A percentile compares a stretch with the other conserved stretches of the same genome.
These are phyloP conservation scores for Sinelater perroti DNA, from an alignment of 2,888 invertebrate genomes.

Conservation along the genomic window DNA sequence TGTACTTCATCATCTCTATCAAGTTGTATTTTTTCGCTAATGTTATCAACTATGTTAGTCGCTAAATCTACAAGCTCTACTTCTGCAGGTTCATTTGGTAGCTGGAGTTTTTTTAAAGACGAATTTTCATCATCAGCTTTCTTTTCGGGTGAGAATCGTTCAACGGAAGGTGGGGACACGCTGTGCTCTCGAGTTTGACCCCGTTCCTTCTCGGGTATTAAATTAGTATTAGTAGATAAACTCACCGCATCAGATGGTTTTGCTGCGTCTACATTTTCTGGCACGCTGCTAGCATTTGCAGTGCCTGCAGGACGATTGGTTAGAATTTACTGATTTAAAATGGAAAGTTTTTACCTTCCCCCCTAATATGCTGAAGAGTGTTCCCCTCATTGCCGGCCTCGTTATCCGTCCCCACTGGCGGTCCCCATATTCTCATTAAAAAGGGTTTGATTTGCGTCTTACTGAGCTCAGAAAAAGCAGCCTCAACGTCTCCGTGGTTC, in stretches of 20 bases:
- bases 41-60: neutral
- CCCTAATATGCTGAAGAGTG: conserved; percentile 50
- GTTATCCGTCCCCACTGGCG: conserved; percentile 75
- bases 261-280: conserved; percentile 32
- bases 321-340: neutral
- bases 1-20: conserved; percentile 7
- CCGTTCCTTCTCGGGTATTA: conserved; percentile 24
- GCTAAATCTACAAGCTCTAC: conserved; percentile 8
- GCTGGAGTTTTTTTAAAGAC: conserved; percentile 27
- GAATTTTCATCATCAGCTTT: conserved; percentile 6
- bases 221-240: conserved; percentile 44
- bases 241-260: conserved; percentile 58
- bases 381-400: conserved; percentile 64
- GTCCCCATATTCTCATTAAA: conserved; percentile 82
- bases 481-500: conserved; percentile 76
- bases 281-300: conserved; percentile 2
- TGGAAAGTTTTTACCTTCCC: conserved; percentile 53
- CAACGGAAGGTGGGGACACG: neutral
- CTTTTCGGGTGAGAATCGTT: neutral
- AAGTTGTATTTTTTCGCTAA: too few species aligned
- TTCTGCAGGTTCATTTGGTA: conserved; percentile 20
- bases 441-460: conserved; percentile 81
- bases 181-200: neutral
- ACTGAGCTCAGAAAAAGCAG: conserved; percentile 74
- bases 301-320: conserved; percentile 17